Base-by-base conservation (phyloP, 2,797 vertebrate species). In the Lepilemur septentrionalis region DNA sequence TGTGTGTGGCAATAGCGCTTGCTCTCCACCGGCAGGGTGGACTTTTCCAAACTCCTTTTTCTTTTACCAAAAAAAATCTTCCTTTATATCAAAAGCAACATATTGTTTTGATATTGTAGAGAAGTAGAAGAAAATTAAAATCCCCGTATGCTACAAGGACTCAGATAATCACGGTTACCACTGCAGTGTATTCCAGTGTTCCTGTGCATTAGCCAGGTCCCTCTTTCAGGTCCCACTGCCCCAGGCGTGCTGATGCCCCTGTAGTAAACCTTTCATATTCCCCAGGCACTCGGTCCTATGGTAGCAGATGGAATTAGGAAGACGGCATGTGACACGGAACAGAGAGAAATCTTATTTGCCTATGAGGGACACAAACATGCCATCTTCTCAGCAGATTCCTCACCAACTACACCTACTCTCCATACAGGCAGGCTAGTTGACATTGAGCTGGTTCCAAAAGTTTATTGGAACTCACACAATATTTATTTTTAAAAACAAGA, bases 51-150 rank as follows among this genome's bases (percentile, higher is more conserved):
- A 20, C n/a, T 30, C 63, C 46, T 81, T 96, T 96, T 70, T 50
- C 72, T 96, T 91, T 79, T 18, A 46, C 30, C 13, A 72, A 32
- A 79, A 92, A 82, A 35, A 25, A 65, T 78, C 87, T 86, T 81
- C 72, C n/a, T 90, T 88, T 83, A 10, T 61, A 32, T 57, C 61
- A 55, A 95, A 92, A 83, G 23, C 22, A 57, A 69, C 67, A 48
- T 35, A n/a, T 87, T 55, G 70, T 41, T 84, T 88, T 28, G 13
- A 28, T 63, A n/a, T 50, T 46, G 7, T 55, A 93, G 48, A 75
- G 89, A 85, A 91, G 28, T 23, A 13, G 32, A 81, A 88, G 82
- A 67, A 61, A 83, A 52, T 4, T 8, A 80, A 32, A 79, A 28
- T 91, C 38, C 43, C 32, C 38, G 7, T 38, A 57, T 46, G 61